Base-by-base conservation (phyloP, 2,888 invertebrate species). In the Drosophila cognata region DNA sequence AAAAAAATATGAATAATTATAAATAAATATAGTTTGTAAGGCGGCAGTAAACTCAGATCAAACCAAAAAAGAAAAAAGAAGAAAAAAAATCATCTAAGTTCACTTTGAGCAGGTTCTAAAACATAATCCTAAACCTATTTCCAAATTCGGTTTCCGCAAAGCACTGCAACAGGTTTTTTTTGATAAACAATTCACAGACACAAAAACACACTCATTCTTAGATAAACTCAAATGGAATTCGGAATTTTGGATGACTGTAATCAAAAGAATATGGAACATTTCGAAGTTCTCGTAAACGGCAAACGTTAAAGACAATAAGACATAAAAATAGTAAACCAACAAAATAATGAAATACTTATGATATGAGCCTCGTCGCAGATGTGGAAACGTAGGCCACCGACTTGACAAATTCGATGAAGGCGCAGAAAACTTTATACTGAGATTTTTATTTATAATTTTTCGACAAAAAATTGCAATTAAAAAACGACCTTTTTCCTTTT, bases 291-390 rank as follows among this genome's bases (percentile, higher is more conserved):
- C 75, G 79, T 63, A 74, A 64, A 84, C 53, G 81, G 70, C 69
- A 86, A 85, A 75, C 67, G 90, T 79, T 88, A 84, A 87, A 90
- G 87, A 88, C 87, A 88, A 88, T 88, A 88, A 88, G 77, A 81
- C 68, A 70, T 69, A 80, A 65, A 74, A 66, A 57, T 57, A 57
- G 29, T 31, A 70, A 71, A 80, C 58, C 46, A 46, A 77, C 67
- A 79, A 65, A 69, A 60, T 21, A 58, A 71, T 58, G 31, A 66
- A 68, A 71, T 70, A 68, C 69, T 59, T 74, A 84, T 73, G 75
- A 72, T 38, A 82, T 36, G 71, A 69, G 74, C 70, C 77, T 74
- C 69, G 82, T 81, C 73, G 55, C 52, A 68, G 56, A 58, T 74
- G 65, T 73, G 63, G 51, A 65, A 69, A 73, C 53, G 66, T 56